Percentiles rank a stretch among this genome's conserved stretches.
These are phyloP conservation scores for Perodicticus potto DNA, from an alignment of 2,797 vertebrate species.

Conservation along the genomic window DNA sequence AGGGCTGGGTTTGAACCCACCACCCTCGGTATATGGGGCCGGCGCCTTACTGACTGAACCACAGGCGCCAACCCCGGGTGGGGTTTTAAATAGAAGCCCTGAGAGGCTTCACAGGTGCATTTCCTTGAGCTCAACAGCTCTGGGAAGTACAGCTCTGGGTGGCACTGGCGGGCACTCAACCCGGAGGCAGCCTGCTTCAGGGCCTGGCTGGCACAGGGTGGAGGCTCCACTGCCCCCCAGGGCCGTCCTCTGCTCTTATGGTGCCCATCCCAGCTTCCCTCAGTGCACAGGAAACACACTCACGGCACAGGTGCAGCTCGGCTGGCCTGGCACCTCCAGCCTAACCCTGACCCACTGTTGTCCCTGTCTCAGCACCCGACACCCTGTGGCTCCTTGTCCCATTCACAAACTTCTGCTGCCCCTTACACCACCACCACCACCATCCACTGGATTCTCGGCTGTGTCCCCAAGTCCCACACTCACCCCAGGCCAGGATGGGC, in stretches of 20 bases:
- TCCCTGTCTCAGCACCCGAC: not conserved
- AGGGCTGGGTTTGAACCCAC: too few species aligned
- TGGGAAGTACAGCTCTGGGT: not conserved
- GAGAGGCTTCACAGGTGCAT: not conserved
- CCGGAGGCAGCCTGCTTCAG: too few species aligned
- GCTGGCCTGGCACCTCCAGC: too few species aligned
- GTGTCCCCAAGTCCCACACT: not conserved
- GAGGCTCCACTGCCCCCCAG: rapidly evolving
- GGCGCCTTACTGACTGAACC: too few species aligned
- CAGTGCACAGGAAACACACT: not conserved
- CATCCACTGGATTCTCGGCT: not conserved
- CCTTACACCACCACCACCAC: too few species aligned
- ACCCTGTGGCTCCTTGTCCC: not conserved
- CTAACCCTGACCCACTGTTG: not conserved
- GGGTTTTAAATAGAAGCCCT: not conserved
- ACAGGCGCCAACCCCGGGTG: not conserved
- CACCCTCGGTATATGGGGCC: too few species aligned
- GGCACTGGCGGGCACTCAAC: too few species aligned
- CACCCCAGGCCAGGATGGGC: not conserved
- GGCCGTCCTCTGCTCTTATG: not conserved
- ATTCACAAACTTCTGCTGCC: not conserved
- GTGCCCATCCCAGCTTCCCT: not conserved
- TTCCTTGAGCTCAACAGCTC: not conserved
- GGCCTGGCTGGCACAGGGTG: too few species aligned
- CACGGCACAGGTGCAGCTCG: too few species aligned